phyloP scores from a whole-genome alignment of 2,113 vertebrate species.

The Barnardius zonarius region DNA sequence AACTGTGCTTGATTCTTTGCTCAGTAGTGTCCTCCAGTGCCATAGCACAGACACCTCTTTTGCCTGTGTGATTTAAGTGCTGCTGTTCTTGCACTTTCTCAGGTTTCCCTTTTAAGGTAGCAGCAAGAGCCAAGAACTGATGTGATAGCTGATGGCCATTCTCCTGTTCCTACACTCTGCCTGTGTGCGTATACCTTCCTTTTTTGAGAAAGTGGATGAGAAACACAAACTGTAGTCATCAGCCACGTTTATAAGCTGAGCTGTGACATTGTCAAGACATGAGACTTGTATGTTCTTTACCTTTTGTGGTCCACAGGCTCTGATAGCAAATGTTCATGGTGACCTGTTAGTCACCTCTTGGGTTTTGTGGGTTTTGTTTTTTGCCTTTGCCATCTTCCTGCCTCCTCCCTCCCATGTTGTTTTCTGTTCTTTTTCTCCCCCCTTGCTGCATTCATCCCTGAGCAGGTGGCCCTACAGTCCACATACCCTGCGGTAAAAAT shows the following conservation, averaged over 20 bases:
- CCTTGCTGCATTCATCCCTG: background rate
- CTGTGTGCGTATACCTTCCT: background rate
- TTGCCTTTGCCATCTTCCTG: background rate
- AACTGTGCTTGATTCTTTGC: background rate
- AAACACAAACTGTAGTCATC: background rate
- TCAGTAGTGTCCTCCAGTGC: background rate
- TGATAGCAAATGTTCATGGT: background rate
- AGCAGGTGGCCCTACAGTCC: background rate
- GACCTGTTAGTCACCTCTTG: background rate
- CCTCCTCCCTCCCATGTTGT: fast-evolving
- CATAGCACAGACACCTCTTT: background rate
- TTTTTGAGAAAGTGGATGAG: background rate
- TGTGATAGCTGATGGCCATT: background rate
- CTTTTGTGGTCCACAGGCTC: background rate
- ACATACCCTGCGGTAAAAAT: background rate
- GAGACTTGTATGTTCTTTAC: background rate
- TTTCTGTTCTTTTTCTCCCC: background rate
- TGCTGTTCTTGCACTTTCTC: background rate
- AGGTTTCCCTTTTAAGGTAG: background rate
- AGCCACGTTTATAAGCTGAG: background rate
- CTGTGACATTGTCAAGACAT: background rate
- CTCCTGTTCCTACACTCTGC: background rate
- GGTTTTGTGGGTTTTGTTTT: background rate
- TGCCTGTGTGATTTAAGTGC: background rate
- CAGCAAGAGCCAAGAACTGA: background rate